Base-by-base conservation (phyloP, 2,797 vertebrate genomes). In the Galaxias olidus region DNA sequence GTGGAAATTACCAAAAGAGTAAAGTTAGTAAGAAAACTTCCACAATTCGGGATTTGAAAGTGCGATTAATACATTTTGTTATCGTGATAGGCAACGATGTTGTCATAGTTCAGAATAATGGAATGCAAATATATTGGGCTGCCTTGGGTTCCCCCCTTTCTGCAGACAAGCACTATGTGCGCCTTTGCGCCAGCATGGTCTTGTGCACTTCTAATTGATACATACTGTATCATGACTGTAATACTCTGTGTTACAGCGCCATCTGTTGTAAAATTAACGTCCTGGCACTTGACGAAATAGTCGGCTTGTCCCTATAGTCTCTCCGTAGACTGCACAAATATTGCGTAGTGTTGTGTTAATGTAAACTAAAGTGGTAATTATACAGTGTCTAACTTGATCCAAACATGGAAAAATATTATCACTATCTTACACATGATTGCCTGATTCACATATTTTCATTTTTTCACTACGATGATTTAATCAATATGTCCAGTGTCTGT, bases 381-480 rank as follows among this genome's bases (percentile, higher is more conserved):
- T 46, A 40, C 44, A 12, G 17, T 60, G 11, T 30, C 12, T 1
- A 41, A 48, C 13, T 7, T 14, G 12, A 6, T 14, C 12, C 19
- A 46, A 66, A 0, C 0, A 89, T 89, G 90, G 85, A 87, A 1
- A 15, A 10, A 0, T 10, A 52, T 55, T 61, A 43, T 3, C 46
- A 66, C 1, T 19, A 18, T 14, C 50, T 93, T 11, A 85, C 85
- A 7, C 1, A 67, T 0, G 91, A 94, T 54, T 90, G 92, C 20
- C 80, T 94, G 0, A 84, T 91, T 61, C 81, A 87, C 0, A 61
- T 94, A 4, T 94, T 94, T 50, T 86, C 89, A 0, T 91, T 85
- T 66, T 79, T 94, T 57, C 58, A 70, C 2, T 86, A 88, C 0
- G 79, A 84, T 0, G 92, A 94, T 69, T 79, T 95, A 59, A 84